Evolutionary conservation across 2,113 vertebrate genomes (phyloP).

Genomic region (Amia ocellicauda): DNA sequence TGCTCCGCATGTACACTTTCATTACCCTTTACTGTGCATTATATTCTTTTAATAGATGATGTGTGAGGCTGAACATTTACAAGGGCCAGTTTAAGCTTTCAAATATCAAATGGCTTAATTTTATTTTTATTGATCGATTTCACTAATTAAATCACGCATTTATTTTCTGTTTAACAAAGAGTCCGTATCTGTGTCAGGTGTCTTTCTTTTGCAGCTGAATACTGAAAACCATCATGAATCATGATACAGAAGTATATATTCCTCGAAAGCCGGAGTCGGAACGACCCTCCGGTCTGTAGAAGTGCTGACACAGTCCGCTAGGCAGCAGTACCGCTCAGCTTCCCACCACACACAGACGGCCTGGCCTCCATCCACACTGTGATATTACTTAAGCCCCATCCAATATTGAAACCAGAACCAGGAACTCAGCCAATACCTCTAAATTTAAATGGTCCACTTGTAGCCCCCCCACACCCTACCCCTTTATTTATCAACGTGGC

Average conservation of each 20-base stretch:
- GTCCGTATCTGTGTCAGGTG: too few species aligned
- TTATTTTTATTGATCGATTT: too few species aligned
- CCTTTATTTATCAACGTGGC: slow-evolving; percentile 20
- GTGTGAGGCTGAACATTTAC: too few species aligned
- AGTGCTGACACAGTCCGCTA: not conserved
- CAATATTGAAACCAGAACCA: slow-evolving; percentile 25
- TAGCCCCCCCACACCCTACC: slow-evolving; percentile 2
- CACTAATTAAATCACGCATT: too few species aligned
- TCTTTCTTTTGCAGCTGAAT: not conserved
- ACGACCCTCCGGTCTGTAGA: slow-evolving; percentile 1
- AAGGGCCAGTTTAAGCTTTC: too few species aligned
- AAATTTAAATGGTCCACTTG: slow-evolving; percentile 33
- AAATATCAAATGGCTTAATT: too few species aligned
- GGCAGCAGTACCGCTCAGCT: slow-evolving; percentile 7
- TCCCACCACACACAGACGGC: slow-evolving; percentile 16
- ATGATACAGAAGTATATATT: too few species aligned
- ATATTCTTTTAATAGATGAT: too few species aligned
- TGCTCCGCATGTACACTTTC: too few species aligned
- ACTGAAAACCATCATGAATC: not conserved
- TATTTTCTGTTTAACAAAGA: too few species aligned
- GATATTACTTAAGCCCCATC: slow-evolving; percentile 24
- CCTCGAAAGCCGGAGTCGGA: too few species aligned
- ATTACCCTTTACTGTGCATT: too few species aligned
- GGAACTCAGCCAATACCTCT: slow-evolving; percentile 25
- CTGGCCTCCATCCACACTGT: slow-evolving; percentile 21